Base-by-base conservation (phyloP, 2,888 invertebrate species). In the Chorisops tibialis region DNA sequence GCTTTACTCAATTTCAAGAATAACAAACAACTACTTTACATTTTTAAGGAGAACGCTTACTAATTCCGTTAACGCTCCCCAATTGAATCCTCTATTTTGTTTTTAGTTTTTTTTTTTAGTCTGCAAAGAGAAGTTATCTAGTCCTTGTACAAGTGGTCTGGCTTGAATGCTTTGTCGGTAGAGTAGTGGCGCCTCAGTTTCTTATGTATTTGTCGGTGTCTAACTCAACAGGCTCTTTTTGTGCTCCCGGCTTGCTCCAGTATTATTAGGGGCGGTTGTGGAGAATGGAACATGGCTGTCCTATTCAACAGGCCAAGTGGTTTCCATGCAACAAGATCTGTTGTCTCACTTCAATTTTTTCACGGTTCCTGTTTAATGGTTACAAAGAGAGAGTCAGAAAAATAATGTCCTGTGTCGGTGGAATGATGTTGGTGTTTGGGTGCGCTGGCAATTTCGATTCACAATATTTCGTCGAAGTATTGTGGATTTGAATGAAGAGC, bases 271-370 rank as follows among this genome's bases (percentile, higher is more conserved):
- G 41, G 41, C 14, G 41, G 45, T 19, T 54, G 5, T 54, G 18
- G 51, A 38, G 51, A 3, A 21, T 14, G 38, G n/a, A 38, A 12
- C 18, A 2, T 30, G 14, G 22, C 6, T 54, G 41, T 22, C 11
- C 30, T 47, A 56, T 58, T 45, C 58, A 58, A 58, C 58, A 58
- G 47, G 58, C 58, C 47, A 37, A 47, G 37, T 39, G 48, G 59
- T 59, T 48, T 59, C 49, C 39, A 59, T 59, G 59, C 59, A 49
- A 59, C 59, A 59, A 39, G 59, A 9, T 43, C 38, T 48, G 47
- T 37, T 48, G 38, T 49, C 38, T 49, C 59, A 21, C 18, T 59
- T 49, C 7, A 39, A 37, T 59, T 59, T 59, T 38, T 22, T 43
- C 43, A 14, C 24, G 7, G 41, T 38, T n/a, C 16, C 12, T 22